Base-by-base conservation (phyloP, 2,888 invertebrate genomes). In the Mythimna albipuncta region DNA sequence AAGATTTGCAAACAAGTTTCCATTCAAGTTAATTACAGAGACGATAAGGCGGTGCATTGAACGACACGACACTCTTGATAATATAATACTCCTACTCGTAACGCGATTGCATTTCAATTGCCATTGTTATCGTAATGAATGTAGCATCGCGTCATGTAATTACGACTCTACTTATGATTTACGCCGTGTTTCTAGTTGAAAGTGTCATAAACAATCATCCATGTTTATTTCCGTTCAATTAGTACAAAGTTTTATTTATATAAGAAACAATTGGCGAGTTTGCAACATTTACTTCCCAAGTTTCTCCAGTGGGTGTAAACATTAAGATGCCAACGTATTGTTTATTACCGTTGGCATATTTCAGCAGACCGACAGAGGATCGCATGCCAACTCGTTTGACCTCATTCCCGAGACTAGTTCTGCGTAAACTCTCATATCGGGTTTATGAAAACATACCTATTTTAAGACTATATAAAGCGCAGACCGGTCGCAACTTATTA, bases 341-440 rank as follows among this genome's bases (percentile, higher is more conserved):
- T 93, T 93, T 93, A 93, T 93, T 91, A 87, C 88, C 83, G 86
- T 89, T 89, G 86, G 86, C 88, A 89, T 91, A 92, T 93, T 93
- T 92, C 90, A 91, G 89, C 90, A 87, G 86, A 85, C 86, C 88
- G 86, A 87, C 87, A 83, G 90, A 88, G 84, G 89, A 91, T 91
- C 91, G 92, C 92, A 93, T 93, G 95, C 95, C 94, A 95, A 94
- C 92, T 93, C 91, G 91, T 92, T 92, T 94, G 95, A 95, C 96
- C 96, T 93, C 95, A 94, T 95, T 95, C 93, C 90, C 89, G 90
- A 87, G 91, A 93, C 93, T 93, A 93, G 93, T 92, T 92, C 94
- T 94, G 94, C 91, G 94, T 95, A 94, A 94, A 94, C 93, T 94
- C 93, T 93, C 93, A 93, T 94, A 94, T 95, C 92, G 93, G 91